Conservation (phyloP, 1,140 invertebrate species). For the Drosophila persimilis region DNA sequence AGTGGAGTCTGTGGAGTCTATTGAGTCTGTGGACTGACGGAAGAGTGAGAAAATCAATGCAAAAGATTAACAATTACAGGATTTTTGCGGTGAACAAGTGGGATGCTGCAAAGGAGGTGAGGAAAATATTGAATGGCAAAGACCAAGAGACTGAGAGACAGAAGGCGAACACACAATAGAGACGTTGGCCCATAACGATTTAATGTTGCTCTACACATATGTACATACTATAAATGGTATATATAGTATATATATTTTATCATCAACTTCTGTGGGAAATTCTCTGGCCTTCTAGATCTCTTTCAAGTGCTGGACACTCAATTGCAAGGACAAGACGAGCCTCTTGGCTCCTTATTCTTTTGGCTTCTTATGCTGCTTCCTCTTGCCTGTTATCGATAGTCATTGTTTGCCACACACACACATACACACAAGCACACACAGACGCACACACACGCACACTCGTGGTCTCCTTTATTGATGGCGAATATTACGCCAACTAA, state of each 20-base stretch:
- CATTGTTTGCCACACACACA: constrained; percentile 55
- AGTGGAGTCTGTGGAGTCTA: not conserved
- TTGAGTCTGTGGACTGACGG: not conserved
- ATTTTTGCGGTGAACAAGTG: constrained; percentile 60
- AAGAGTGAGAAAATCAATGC: constrained; percentile 62
- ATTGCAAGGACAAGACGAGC: constrained; percentile 51
- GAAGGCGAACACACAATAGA: constrained; percentile 25
- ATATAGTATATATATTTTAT: no score
- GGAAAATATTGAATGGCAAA: not conserved
- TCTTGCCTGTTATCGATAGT: constrained; percentile 65
- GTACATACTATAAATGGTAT: not conserved
- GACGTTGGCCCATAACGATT: constrained; percentile 54
- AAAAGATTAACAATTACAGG: constrained; percentile 70
- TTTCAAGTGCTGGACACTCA: constrained; percentile 62
- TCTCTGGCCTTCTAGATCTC: constrained; percentile 32
- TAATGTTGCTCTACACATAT: constrained; percentile 40
- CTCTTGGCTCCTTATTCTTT: constrained; percentile 6
- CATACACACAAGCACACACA: not conserved
- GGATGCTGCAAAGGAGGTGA: not conserved
- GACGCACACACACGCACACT: constrained; percentile 2
- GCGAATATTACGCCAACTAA: constrained; percentile 80
- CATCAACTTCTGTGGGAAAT: no score
- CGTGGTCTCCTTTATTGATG: constrained; percentile 64
- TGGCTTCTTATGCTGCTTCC: constrained; percentile 6
- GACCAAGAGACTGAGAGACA: constrained; percentile 15